A percentile compares a stretch with the other conserved stretches of the same genome.
These are phyloP conservation scores for Orientallactaga sibirica DNA, from an alignment of 2,797 vertebrate species.

Conservation along the genomic window DNA sequence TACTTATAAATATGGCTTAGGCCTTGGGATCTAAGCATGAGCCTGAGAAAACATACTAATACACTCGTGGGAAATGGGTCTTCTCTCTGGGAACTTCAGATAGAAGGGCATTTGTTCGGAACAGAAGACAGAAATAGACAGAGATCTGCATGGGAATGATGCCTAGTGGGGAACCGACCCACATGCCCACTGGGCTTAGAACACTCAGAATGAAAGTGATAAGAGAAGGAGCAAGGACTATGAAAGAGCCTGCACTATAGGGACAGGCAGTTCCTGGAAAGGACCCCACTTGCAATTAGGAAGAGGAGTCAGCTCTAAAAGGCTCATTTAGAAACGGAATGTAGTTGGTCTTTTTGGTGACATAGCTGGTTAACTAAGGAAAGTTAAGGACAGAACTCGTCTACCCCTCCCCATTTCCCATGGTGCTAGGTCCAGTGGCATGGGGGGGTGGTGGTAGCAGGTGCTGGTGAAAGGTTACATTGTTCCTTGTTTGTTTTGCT, in stretches of 20 bases:
- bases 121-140: not conserved
- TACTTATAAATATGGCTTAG: not conserved
- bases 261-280: not conserved
- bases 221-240: not conserved
- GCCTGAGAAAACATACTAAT: not conserved
- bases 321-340: not conserved
- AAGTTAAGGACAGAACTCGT: not conserved
- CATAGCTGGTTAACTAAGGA: not conserved
- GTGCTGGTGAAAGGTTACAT: not conserved
- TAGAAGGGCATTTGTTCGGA: not conserved
- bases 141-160: constrained; percentile 33
- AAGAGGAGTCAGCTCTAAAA: not conserved
- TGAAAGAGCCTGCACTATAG: not conserved
- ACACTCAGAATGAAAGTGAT: not conserved
- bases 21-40: not conserved
- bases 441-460: not conserved
- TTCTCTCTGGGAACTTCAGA: not conserved
- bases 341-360: not conserved
- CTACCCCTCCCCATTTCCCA: not conserved
- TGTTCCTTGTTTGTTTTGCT: not conserved
- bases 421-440: not conserved
- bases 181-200: not conserved
- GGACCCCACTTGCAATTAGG: not conserved
- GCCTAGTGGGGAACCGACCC: not conserved
- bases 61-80: not conserved